Conservation (phyloP, 2,797 vertebrate species). For the Odontamblyopus rebecca region DNA sequence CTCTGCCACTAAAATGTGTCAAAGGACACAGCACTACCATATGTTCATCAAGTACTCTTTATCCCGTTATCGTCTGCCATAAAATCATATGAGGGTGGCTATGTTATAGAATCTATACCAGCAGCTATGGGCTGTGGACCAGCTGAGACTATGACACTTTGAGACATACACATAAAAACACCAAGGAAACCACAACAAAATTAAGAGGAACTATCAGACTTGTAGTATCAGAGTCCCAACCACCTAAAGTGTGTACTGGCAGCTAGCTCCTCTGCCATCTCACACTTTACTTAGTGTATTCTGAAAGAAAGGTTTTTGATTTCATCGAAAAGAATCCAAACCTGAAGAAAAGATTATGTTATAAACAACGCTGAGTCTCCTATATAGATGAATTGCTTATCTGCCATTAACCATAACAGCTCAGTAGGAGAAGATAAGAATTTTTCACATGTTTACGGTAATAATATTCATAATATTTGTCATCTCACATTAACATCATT, state of each 20-base stretch:
- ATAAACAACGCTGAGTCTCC: neutral
- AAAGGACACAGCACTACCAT: neutral
- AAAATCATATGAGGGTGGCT: neutral
- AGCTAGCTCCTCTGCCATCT: no score
- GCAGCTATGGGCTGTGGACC: neutral
- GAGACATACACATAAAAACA: neutral
- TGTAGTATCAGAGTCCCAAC: no score
- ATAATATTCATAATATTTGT: neutral
- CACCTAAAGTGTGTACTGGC: no score
- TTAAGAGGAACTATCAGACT: neutral
- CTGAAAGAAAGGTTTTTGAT: neutral
- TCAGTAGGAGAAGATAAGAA: neutral
- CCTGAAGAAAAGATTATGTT: neutral
- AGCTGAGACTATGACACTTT: neutral
- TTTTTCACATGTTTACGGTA: neutral
- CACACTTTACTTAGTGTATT: no score
- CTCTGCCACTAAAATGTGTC: conserved; percentile 2
- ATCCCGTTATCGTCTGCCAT: neutral
- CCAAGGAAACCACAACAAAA: neutral
- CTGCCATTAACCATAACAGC: neutral
- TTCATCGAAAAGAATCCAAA: neutral
- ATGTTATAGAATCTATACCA: neutral
- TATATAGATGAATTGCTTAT: no score
- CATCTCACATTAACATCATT: no score
- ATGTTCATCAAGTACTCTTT: neutral